Evolutionary conservation across 2,888 invertebrate species (phyloP).

Genomic region (Sarcophaga carnaria): DNA sequence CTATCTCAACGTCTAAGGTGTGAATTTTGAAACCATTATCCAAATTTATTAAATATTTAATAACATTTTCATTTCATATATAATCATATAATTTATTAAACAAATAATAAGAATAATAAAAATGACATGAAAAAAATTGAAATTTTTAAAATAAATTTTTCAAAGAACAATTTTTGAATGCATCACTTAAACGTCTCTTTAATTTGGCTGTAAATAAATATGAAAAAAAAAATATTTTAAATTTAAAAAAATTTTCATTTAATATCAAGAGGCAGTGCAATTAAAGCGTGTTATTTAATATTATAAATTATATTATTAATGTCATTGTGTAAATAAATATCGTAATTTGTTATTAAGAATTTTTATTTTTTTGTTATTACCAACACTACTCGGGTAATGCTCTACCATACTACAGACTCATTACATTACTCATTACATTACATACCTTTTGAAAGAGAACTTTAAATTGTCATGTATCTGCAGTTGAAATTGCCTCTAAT

Average conservation of each 20-base stretch:
- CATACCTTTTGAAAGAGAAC: not conserved
- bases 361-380: not conserved
- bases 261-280: not conserved
- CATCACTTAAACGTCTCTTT: constrained; percentile 80
- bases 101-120: not conserved
- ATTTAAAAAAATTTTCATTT: constrained; percentile 26
- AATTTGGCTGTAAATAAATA: constrained; percentile 79
- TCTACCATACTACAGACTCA: not conserved
- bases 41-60: constrained; percentile 66
- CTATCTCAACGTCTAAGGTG: constrained; percentile 9
- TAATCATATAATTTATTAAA: not conserved
- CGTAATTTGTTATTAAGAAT: constrained; percentile 2
- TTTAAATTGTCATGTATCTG: no score
- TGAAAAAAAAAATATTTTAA: constrained; percentile 72
- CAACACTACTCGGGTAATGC: not conserved
- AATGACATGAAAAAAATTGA: not conserved
- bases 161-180: constrained; percentile 79
- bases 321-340: constrained; percentile 32
- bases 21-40: constrained; percentile 77
- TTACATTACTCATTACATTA: not conserved
- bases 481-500: no score
- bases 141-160: constrained; percentile 77
- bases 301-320: constrained; percentile 21
- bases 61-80: not conserved
- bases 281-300: not conserved